Percentiles rank a stretch among this genome's conserved stretches.
phyloP scores from a whole-genome alignment of 1,140 invertebrate genomes.

The Drosophila fuyamai region DNA sequence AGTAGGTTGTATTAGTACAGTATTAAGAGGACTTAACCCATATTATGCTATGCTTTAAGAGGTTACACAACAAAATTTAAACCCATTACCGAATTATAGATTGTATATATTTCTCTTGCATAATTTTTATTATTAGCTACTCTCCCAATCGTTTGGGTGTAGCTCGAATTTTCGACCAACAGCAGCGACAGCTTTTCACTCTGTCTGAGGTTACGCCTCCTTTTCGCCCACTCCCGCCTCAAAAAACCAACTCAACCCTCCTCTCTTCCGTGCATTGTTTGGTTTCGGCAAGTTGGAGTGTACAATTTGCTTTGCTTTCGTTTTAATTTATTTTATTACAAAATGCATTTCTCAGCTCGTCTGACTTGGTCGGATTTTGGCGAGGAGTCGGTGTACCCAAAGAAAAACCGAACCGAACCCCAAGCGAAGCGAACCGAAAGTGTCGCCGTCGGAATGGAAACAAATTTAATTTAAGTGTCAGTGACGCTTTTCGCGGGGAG shows the following conservation, averaged over 20 bases:
- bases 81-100: no score
- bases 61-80: no score
- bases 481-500: slow-evolving; percentile 65
- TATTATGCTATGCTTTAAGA: no score
- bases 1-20: no score
- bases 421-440: slow-evolving; percentile 50
- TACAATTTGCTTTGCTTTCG: slow-evolving; percentile 71
- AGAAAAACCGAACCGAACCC: not conserved
- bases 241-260: not conserved
- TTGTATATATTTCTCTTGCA: not conserved
- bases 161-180: not conserved
- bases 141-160: not conserved
- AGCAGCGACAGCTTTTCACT: slow-evolving; percentile 15
- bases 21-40: no score
- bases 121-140: not conserved
- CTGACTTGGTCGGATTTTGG: slow-evolving; percentile 19
- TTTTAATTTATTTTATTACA: slow-evolving; percentile 75
- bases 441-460: slow-evolving; percentile 72
- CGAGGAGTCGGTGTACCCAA: slow-evolving; percentile 31
- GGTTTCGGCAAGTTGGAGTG: slow-evolving; percentile 54
- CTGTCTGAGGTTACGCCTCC: slow-evolving; percentile 5
- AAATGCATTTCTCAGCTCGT: slow-evolving; percentile 62
- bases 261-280: slow-evolving; percentile 26
- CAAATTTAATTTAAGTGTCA: slow-evolving; percentile 81
- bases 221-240: not conserved